Evolutionary conservation across 2,797 vertebrate genomes (phyloP).

Genomic region (Heteromormyrus szaboi): DNA sequence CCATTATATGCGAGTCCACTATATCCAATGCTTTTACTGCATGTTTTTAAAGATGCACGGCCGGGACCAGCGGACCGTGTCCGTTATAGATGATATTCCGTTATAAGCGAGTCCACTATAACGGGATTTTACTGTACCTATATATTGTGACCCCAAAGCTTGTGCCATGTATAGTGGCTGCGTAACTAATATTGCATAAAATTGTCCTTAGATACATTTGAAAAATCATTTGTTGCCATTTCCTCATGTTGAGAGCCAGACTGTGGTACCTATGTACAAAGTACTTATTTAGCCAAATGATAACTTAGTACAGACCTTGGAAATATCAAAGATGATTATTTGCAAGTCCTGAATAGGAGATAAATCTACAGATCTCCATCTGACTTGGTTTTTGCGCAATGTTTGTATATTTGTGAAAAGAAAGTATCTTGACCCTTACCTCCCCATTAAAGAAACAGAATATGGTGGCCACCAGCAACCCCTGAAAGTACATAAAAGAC

Average conservation of each 20-base stretch:
- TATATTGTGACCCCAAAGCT: not conserved
- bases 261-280: not conserved
- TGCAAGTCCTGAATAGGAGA: not conserved
- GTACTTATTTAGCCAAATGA: not conserved
- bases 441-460: constrained; percentile 99
- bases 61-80: no score
- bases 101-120: no score
- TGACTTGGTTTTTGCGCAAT: not conserved
- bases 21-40: no score
- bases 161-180: not conserved
- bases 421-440: constrained; percentile 59
- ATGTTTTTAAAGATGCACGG: no score
- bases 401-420: not conserved
- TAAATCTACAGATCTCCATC: not conserved
- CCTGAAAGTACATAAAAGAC: constrained; percentile 57
- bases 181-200: not conserved
- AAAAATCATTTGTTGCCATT: not conserved
- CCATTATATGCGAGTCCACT: no score
- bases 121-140: not conserved
- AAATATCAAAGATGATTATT: not conserved
- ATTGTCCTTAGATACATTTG: not conserved
- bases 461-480: constrained; percentile 90
- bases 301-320: not conserved
- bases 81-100: no score
- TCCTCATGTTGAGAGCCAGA: not conserved